Base-by-base conservation (phyloP, 2,797 vertebrate species). In the Euphonia xanthogaster region DNA sequence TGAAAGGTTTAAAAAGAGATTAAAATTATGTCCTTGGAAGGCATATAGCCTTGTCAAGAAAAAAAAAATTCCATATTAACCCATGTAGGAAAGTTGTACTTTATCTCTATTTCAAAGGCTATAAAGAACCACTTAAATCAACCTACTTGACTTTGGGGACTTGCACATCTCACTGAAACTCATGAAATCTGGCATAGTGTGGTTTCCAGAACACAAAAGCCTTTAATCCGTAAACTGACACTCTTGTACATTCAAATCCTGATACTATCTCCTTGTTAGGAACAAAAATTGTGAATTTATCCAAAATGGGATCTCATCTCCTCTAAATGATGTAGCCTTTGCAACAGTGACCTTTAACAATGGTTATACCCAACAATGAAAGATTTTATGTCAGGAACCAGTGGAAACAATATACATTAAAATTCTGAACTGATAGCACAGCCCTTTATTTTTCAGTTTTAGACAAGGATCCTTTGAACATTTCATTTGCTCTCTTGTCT, bases 281-380 rank as follows among this genome's bases (percentile, higher is more conserved):
- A 96, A 97, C 93, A 95, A 86, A 96, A 97, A 96, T 93, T 90
- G 96, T 97, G 97, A 96, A 95, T 97, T 98, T 98, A 97, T 97
- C 97, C 96, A 94, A 92, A 97, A 96, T 96, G 94, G 97, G 89
- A 97, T 97, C 97, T 97, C 90, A 95, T 89, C 93, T 88, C 27
- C 5, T 88, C 67, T 97, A 83, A 96, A 94, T 91, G 94, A 96
- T 96, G 96, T 61, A 90, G 91, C 95, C 92, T 93, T 95, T 88
- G 92, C 95, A 88, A 79, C 89, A 61, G 88, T 96, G 97, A 97
- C 97, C 97, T 97, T 97, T 96, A 95, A 93, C 86, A 91, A 82
- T 28, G 62, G 74, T 95, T 95, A 89, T 68, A 92, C 86, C 96
- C 93, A 91, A 95, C 96, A 88, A 90, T 85, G 93, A 86, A 93